phyloP scores from a whole-genome alignment of 2,888 invertebrate genomes.

The Microctonus hyperodae region DNA sequence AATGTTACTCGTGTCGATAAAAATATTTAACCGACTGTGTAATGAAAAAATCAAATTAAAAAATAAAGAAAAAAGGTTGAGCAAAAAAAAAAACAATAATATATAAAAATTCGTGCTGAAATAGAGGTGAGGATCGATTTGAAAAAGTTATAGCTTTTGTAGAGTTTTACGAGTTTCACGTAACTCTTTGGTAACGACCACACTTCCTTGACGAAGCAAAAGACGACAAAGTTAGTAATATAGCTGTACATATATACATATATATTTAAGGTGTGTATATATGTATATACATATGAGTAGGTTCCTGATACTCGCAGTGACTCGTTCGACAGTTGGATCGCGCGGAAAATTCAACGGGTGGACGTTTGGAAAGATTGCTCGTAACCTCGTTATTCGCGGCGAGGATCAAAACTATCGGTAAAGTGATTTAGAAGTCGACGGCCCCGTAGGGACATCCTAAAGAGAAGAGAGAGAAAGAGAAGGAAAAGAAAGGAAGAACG shows the following conservation, averaged over 20 bases:
- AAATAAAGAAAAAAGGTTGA: neutral
- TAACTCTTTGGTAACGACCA: conserved; percentile 26
- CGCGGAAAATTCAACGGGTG: conserved; percentile 27
- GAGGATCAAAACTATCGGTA: conserved; percentile 50
- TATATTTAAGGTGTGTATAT: neutral
- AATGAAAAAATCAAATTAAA: neutral
- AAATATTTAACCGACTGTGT: neutral
- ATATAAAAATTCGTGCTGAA: conserved; percentile 15
- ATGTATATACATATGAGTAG: neutral
- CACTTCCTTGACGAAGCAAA: conserved; percentile 26
- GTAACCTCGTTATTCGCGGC: conserved; percentile 49
- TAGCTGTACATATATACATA: neutral
- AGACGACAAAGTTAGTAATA: conserved; percentile 12
- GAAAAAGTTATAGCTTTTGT: conserved; percentile 6
- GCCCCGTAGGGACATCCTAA: conserved; percentile 13
- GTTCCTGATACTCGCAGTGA: conserved; percentile 6
- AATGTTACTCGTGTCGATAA: neutral
- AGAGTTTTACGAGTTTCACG: conserved; percentile 22
- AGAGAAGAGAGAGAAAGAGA: neutral
- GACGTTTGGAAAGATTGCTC: conserved; percentile 46
- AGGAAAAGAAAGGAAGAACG: neutral
- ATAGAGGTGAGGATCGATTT: conserved; percentile 15
- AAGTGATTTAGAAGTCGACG: conserved; percentile 46
- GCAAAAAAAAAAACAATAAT: conserved; percentile 1
- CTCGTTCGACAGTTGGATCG: conserved; percentile 16